Base-by-base conservation (phyloP, 2,888 invertebrate species). In the Zygothrica quintamaculata region DNA sequence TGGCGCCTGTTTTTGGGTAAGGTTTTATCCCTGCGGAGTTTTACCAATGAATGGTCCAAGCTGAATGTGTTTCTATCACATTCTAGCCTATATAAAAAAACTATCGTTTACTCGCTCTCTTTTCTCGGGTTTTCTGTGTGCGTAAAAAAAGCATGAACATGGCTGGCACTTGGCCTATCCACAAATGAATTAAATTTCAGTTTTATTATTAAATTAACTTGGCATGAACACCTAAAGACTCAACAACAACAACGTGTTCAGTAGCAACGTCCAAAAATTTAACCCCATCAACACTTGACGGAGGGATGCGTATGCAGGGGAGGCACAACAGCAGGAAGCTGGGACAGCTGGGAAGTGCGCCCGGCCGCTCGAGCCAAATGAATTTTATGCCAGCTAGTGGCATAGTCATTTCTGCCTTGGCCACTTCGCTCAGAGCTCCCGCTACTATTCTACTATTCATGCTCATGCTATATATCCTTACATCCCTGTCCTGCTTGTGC, bases 151-250 rank as follows among this genome's bases (percentile, higher is more conserved):
- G 44, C 55, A 61, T 57, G 43, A 50, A 57, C 55, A 44, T 40
- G 50, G 48, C 43, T 33, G 37, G 39, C 53, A 64, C 53, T 66
- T 84, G 68, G 87, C 84, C 81, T 87, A 86, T 88, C 84, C 88
- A 74, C 88, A 89, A 89, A 89, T 88, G 88, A 88, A 88, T 88
- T 89, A 84, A 88, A 88, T 88, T 88, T 82, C 77, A 88, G 78
- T 87, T 88, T 89, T 88, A 80, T 87, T 85, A 88, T 88, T 89
- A 88, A 88, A 88, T 89, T 89, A 89, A 86, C 87, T 88, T 88
- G 88, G 87, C 88, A 88, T 88, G 87, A 88, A 89, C 88, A 87
- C 89, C 87, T 88, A 87, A 88, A 88, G 85, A 47, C 73, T 43
- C 29, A 29, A 29, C 29, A 29, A 29, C 44, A 60, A 22, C 55